Evolutionary conservation across 2,113 vertebrate genomes (phyloP).

Genomic region (Bombycilla garrulus): DNA sequence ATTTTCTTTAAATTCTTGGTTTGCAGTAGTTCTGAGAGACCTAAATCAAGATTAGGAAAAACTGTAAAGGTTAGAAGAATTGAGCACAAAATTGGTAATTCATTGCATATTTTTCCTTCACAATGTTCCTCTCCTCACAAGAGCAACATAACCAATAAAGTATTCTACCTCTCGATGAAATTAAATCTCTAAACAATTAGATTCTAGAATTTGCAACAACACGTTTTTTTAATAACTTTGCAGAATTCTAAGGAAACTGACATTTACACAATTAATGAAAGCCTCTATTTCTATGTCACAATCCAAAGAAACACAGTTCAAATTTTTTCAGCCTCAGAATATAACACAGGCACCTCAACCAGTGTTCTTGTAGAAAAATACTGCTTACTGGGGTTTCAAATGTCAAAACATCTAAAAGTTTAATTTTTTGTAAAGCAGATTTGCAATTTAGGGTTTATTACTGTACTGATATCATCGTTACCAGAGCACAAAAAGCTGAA

Average conservation of each 20-base stretch:
- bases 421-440: background rate
- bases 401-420: background rate
- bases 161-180: accelerated
- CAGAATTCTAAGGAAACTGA: background rate
- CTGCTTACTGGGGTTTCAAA: background rate
- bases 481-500: background rate
- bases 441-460: background rate
- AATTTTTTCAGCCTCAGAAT: background rate
- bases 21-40: background rate
- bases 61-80: background rate
- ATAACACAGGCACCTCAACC: background rate
- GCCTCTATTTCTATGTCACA: background rate
- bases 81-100: background rate
- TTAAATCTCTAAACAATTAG: background rate
- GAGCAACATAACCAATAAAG: background rate
- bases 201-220: background rate
- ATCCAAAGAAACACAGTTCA: background rate
- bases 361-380: background rate
- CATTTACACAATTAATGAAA: background rate
- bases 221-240: background rate
- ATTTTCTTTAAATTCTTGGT: background rate
- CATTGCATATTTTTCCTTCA: background rate
- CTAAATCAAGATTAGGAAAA: background rate
- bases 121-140: background rate
- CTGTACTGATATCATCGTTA: background rate